Evolutionary conservation across 2,797 vertebrate species (phyloP).

Genomic region (Aplochiton taeniatus): DNA sequence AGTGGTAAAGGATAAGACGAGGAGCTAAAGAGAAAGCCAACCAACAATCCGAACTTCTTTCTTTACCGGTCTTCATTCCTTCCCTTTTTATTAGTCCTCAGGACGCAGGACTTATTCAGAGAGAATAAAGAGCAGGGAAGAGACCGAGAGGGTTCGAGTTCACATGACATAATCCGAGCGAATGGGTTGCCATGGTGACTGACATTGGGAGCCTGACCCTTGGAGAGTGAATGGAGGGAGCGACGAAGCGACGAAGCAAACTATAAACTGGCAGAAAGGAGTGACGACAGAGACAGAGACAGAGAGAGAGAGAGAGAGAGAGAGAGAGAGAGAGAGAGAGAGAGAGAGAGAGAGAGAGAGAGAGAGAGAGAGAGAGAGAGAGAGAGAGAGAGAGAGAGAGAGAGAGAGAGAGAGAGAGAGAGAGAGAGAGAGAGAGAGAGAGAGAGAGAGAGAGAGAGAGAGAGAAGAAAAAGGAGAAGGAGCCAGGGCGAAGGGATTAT

Average conservation of each 20-base stretch:
- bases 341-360: slow-evolving; percentile 16
- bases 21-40: slow-evolving; percentile 34
- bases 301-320: slow-evolving; percentile 30
- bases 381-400: slow-evolving; percentile 59
- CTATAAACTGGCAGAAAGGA: slow-evolving; percentile 67
- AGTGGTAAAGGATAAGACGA: slow-evolving; percentile 32
- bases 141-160: slow-evolving; percentile 62
- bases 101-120: slow-evolving; percentile 51
- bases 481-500: no score
- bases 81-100: slow-evolving; percentile 32
- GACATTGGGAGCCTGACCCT: slow-evolving; percentile 80
- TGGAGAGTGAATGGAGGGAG: slow-evolving; percentile 75
- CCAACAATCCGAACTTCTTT: not conserved
- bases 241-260: slow-evolving; percentile 58
- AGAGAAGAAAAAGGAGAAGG: not conserved
- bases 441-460: slow-evolving; percentile 34
- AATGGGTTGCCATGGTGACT: slow-evolving; percentile 89
- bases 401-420: slow-evolving; percentile 50
- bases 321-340: slow-evolving; percentile 51
- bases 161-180: slow-evolving; percentile 73
- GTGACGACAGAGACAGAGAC: slow-evolving; percentile 23
- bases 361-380: no score
- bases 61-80: slow-evolving; percentile 22
- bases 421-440: slow-evolving; percentile 28
- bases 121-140: not conserved